Evolutionary conservation across 2,113 vertebrate species (phyloP).

Genomic region (Orientallactaga bullata): DNA sequence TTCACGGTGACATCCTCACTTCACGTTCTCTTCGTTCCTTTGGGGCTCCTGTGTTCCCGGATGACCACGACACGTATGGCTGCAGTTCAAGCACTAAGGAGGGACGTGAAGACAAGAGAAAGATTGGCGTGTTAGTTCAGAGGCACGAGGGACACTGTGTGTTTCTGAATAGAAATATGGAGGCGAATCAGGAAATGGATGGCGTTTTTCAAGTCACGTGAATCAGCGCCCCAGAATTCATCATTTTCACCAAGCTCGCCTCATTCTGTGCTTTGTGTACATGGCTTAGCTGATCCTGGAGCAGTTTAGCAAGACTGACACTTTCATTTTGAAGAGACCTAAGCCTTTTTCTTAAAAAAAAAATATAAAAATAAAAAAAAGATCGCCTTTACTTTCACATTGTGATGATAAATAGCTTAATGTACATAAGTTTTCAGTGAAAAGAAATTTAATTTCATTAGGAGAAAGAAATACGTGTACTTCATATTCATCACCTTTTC

Average conservation of each 20-base stretch:
- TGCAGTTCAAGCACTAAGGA: conserved; percentile 62
- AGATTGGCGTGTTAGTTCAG: conserved; percentile 48
- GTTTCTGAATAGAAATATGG: conserved; percentile 21
- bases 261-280: neutral
- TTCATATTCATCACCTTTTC: neutral
- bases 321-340: conserved; percentile 8
- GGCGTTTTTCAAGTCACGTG: conserved; percentile 88
- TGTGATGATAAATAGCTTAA: neutral
- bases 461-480: neutral
- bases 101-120: conserved; percentile 72
- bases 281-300: neutral
- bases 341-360: neutral
- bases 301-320: neutral
- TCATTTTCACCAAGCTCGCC: conserved; percentile 87
- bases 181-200: conserved; percentile 92
- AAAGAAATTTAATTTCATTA: neutral
- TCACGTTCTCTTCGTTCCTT: conserved; percentile 9
- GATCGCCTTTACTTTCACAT: neutral
- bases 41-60: neutral
- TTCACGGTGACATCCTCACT: conserved; percentile 28
- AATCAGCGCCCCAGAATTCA: conserved; percentile 87
- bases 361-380: neutral
- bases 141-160: neutral
- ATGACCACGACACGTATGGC: conserved; percentile 8
- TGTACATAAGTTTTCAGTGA: neutral